Conservation (phyloP, 1,140 invertebrate genomes). For the Trachelipus rathkii region DNA sequence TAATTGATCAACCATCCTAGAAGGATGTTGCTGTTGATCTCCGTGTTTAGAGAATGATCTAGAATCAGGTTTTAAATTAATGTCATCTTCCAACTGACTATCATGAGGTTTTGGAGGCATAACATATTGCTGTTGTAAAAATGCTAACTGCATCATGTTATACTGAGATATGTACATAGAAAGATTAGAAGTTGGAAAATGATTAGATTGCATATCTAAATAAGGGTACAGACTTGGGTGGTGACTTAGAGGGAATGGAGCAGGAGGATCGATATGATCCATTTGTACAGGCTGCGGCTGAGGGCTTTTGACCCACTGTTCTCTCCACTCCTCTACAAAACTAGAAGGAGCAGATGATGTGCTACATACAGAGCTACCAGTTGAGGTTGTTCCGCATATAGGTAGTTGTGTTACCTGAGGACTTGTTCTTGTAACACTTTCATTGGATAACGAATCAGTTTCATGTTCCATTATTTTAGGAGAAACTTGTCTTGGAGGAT, state of each 20-base stretch:
- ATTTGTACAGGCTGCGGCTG: conserved; percentile 18
- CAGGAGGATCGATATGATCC: conserved; percentile 31
- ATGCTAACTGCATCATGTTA: conserved; percentile 1
- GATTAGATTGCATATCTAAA: conserved; percentile 22
- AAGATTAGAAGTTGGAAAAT: conserved; percentile 21
- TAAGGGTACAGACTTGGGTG: conserved; percentile 18
- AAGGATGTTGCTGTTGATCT: not conserved
- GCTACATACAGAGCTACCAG: not conserved
- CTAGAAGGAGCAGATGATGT: not conserved
- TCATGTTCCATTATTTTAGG: not conserved
- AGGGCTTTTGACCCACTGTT: conserved; percentile 38
- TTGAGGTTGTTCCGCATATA: conserved; percentile 13
- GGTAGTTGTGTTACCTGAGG: conserved; percentile 23
- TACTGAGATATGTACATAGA: not conserved
- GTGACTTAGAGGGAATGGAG: conserved; percentile 6
- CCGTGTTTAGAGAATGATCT: not conserved
- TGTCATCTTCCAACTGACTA: not conserved
- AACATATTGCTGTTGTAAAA: not conserved
- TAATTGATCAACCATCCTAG: not conserved
- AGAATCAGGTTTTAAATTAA: not conserved
- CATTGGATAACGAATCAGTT: conserved; percentile 21
- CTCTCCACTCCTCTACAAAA: conserved; percentile 31
- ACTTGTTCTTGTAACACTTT: not conserved
- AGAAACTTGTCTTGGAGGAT: conserved; percentile 18
- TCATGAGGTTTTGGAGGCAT: not conserved